Base-by-base conservation (phyloP, 2,888 invertebrate genomes). In the Caenorhabditis sulstoni region DNA sequence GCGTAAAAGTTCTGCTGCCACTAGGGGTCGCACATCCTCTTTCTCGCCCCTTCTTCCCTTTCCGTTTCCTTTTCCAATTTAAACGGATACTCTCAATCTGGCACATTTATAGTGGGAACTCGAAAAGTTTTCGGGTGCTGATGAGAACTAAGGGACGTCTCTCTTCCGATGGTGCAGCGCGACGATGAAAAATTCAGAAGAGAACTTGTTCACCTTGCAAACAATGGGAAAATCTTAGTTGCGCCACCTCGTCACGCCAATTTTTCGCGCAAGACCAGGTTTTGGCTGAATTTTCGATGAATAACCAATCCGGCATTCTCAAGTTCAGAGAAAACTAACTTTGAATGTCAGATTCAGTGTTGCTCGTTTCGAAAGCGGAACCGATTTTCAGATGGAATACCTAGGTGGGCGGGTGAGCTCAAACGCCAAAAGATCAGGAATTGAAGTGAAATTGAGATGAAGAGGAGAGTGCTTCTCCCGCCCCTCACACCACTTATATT, bases 1-100 rank as follows among this genome's bases (percentile, higher is more conserved):
- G 73, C 73, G 73, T 73, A 64, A 62, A 73, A 73, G 73, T 73
- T 73, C 73, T 73, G n/a, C n/a, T n/a, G 64, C 57, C 64, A 47
- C 50, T 55, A 39, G 55, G 37, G 57, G 45, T 29, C 29, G 29
- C 29, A 29, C 49, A 39, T 49, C 50, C 49, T n/a, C 39, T 20
- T 3, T 23, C 55, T 16, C 55, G 35, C 45, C 59, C 52, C 44
- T 44, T 11, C 68, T 18, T 23, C 39, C 70, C 7, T 29, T 61
- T 49, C 57, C 62, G 64, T 58, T 73, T 64, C 64, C 73, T 58
- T 64, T 73, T 73, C 73, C 73, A 73, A 73, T 73, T 73, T 73
- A 73, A 73, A 73, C 73, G 64, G 64, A 64, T 73, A 64, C 64
- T 55, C 64, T 64, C 73, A 64, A 73, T 73, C 73, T 73, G 73